Percentiles rank a stretch among this genome's conserved stretches.
Conservation (phyloP, 2,113 vertebrate genomes). For the Edolisoma coerulescens region DNA sequence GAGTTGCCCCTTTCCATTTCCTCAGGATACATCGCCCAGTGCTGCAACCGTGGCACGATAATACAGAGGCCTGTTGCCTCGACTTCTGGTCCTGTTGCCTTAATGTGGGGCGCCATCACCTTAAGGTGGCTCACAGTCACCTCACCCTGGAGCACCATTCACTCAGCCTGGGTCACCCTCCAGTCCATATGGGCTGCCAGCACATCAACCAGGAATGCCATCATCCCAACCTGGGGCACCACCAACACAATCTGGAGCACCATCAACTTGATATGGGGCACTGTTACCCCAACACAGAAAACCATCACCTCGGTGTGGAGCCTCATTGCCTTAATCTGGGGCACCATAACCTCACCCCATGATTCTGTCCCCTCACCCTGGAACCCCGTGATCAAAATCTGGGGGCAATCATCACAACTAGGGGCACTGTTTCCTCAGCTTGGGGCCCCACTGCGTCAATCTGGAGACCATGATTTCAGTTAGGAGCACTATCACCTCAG, state of each 20-base stretch:
- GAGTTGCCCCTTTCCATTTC: not conserved
- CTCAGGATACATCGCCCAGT: accelerated
- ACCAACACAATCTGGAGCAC: not conserved
- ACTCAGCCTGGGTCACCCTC: not conserved
- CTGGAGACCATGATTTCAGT: not conserved
- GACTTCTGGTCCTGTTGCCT: not conserved
- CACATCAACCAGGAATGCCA: not conserved
- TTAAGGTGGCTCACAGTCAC: not conserved
- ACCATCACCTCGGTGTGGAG: not conserved
- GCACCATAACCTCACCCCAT: not conserved
- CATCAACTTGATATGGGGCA: not conserved
- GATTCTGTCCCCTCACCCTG: too few relatives aligned
- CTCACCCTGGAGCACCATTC: not conserved
- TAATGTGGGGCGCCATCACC: not conserved
- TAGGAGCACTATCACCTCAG: not conserved
- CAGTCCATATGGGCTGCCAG: not conserved
- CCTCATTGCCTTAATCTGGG: not conserved
- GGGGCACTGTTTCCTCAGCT: not conserved
- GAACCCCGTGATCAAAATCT: too few relatives aligned
- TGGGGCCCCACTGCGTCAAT: accelerated
- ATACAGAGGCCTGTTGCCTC: accelerated
- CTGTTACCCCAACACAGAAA: not conserved
- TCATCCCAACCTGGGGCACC: not conserved
- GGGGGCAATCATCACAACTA: not conserved
- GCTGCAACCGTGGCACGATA: not conserved